phyloP scores from a whole-genome alignment of 1,140 invertebrate genomes.

The Drosophila tristis region DNA sequence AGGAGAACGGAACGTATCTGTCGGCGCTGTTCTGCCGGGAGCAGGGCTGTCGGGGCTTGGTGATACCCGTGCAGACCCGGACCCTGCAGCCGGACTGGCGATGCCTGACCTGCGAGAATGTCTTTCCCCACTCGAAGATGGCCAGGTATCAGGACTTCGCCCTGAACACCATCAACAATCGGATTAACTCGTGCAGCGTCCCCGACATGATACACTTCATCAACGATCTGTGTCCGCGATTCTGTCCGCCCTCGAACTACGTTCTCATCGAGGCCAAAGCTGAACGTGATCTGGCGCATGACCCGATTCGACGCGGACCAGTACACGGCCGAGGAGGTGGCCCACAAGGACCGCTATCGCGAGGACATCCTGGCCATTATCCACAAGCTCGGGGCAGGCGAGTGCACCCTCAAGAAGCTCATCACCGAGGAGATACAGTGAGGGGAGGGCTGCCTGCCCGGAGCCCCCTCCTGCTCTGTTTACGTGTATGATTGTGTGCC shows the following conservation, averaged over 20 bases:
- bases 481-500: neutral
- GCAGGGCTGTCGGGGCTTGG: conserved; percentile 75
- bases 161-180: conserved; percentile 79
- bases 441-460: conserved; percentile 19
- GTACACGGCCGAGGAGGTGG: conserved; percentile 64
- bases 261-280: conserved; percentile 80
- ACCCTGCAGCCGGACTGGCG: conserved; percentile 79
- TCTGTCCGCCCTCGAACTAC: conserved; percentile 80
- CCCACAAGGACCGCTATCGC: conserved; percentile 83
- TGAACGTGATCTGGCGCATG: conserved; percentile 83
- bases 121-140: conserved; percentile 78
- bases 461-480: neutral
- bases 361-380: conserved; percentile 83
- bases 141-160: conserved; percentile 81
- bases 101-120: conserved; percentile 73
- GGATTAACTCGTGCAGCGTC: conserved; percentile 77
- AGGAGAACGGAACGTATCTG: conserved; percentile 81
- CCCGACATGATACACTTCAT: conserved; percentile 81
- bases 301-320: conserved; percentile 58
- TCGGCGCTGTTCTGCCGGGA: conserved; percentile 79
- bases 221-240: conserved; percentile 77
- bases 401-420: conserved; percentile 84
- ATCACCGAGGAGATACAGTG: conserved; percentile 76
- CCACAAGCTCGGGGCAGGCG: conserved; percentile 83
- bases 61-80: conserved; percentile 77